Evolutionary conservation across 2,797 vertebrate genomes (phyloP).

Genomic region (Melanotaenia maccullochi): DNA sequence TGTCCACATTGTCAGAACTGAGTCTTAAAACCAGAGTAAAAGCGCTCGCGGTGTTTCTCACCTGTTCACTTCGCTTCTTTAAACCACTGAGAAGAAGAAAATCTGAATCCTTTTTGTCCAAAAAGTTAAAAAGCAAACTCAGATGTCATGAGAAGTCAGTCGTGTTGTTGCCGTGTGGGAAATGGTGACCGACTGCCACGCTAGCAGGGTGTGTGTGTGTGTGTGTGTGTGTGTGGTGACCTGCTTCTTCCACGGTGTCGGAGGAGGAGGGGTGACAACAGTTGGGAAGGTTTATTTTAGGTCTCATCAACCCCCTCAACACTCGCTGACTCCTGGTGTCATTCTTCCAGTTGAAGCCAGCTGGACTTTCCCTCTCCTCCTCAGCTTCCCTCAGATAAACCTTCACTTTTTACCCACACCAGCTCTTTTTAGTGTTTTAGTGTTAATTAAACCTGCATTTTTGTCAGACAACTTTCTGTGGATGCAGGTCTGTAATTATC

Average conservation of each 20-base stretch:
- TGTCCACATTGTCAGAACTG: too few relatives aligned
- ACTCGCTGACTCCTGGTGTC: slow-evolving; percentile 6
- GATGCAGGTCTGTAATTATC: too few relatives aligned
- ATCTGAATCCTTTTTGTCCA: background rate
- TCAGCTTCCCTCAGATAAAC: background rate
- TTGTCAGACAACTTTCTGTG: too few relatives aligned
- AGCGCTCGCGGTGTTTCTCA: slow-evolving; percentile 20
- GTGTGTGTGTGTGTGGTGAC: slow-evolving; percentile 36
- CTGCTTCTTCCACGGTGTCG: slow-evolving; percentile 66
- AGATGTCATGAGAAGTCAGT: background rate
- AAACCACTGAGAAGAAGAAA: background rate
- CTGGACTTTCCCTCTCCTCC: background rate
- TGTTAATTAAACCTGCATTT: too few relatives aligned
- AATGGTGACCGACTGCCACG: slow-evolving; percentile 28
- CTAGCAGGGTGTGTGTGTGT: slow-evolving; percentile 43
- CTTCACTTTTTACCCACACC: background rate
- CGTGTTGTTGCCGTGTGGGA: slow-evolving; percentile 40
- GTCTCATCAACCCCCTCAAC: slow-evolving; percentile 69
- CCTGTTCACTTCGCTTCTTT: slow-evolving; percentile 11
- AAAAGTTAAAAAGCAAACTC: background rate
- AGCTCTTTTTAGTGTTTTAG: too few relatives aligned
- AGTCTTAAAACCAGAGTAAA: too few relatives aligned
- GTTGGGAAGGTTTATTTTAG: slow-evolving; percentile 90
- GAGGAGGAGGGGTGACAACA: slow-evolving; percentile 82
- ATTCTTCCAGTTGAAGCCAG: background rate